phyloP scores from a whole-genome alignment of 1,140 invertebrate genomes.

The Carposina sasakii region DNA sequence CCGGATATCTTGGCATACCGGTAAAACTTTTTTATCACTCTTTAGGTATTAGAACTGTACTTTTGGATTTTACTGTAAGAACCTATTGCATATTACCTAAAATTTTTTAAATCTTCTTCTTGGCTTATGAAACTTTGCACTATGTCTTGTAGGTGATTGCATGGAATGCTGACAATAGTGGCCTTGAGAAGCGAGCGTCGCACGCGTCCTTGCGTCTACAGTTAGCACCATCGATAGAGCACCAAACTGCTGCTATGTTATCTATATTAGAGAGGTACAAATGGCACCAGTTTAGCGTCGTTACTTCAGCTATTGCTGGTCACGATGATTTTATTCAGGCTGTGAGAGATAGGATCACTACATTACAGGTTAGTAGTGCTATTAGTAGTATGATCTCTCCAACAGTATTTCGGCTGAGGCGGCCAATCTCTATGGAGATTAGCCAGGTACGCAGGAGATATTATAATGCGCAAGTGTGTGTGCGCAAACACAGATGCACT shows the following conservation, averaged over 20 bases:
- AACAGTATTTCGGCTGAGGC: too few relatives aligned
- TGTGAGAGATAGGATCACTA: constrained; percentile 87
- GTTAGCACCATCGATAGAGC: constrained; percentile 93
- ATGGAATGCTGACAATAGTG: constrained; percentile 96
- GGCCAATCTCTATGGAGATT: too few relatives aligned
- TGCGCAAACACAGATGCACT: too few relatives aligned
- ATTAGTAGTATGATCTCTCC: background rate
- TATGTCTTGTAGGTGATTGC: constrained; percentile 83
- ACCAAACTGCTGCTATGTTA: constrained; percentile 94
- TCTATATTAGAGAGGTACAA: constrained; percentile 95
- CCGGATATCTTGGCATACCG: constrained; percentile 80
- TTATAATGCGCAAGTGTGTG: too few relatives aligned
- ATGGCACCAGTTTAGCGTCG: constrained; percentile 96
- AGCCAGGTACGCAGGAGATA: too few relatives aligned
- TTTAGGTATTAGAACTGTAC: constrained; percentile 9
- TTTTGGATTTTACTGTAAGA: too few relatives aligned
- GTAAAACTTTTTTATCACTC: constrained; percentile 46
- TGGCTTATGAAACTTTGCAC: too few relatives aligned
- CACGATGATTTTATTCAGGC: constrained; percentile 96
- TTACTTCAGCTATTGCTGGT: constrained; percentile 93
- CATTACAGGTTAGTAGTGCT: constrained; percentile 76
- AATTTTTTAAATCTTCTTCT: too few relatives aligned
- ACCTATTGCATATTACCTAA: too few relatives aligned
- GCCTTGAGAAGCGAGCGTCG: constrained; percentile 84
- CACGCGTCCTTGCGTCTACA: constrained; percentile 90